Conservation (phyloP, 2,113 vertebrate species). For the Peromyscus maniculatus region DNA sequence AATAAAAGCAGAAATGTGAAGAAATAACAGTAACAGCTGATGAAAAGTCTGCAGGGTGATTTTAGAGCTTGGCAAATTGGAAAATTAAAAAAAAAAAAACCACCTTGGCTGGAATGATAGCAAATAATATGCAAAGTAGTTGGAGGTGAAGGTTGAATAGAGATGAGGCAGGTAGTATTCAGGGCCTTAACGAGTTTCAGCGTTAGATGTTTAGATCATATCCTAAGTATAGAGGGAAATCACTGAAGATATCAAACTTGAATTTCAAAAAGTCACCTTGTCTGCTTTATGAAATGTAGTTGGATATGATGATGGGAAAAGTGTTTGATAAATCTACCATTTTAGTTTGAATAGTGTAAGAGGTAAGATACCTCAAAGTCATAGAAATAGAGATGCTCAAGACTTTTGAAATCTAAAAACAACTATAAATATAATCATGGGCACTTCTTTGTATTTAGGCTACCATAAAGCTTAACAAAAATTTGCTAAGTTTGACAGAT, state of each 20-base stretch:
- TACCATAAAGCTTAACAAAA: background rate
- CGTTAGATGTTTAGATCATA: background rate
- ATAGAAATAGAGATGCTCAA: background rate
- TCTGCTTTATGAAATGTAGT: background rate
- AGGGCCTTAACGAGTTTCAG: background rate
- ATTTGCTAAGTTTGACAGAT: background rate
- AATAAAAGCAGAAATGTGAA: constrained; percentile 33
- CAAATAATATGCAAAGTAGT: constrained; percentile 14
- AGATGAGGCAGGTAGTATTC: background rate
- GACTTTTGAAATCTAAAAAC: constrained; percentile 10
- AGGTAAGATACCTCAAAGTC: background rate
- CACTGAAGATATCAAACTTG: background rate
- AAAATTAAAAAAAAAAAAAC: background rate
- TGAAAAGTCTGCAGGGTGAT: background rate
- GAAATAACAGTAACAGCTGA: background rate
- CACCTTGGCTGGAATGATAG: background rate
- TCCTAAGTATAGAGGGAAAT: background rate
- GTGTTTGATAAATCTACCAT: background rate
- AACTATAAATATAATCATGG: background rate
- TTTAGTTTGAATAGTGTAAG: constrained; percentile 10
- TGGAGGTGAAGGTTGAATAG: background rate
- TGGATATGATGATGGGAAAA: background rate
- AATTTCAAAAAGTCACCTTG: constrained; percentile 33
- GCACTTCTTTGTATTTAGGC: background rate
- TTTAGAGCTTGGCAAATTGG: constrained; percentile 11